Evolutionary conservation across 2,888 invertebrate species (phyloP).

Genomic region (Anthrax anthrax): DNA sequence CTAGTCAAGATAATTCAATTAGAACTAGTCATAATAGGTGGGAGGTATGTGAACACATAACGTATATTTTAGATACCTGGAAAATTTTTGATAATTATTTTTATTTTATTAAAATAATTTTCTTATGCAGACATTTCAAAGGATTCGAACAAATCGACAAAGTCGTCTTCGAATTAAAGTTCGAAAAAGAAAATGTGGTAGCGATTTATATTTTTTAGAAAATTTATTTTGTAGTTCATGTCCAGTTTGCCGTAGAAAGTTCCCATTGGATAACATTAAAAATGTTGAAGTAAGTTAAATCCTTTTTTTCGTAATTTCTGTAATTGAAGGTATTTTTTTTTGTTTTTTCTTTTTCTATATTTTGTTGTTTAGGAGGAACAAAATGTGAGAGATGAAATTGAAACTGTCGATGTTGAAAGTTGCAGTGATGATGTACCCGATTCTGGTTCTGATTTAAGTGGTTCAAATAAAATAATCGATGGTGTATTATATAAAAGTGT

Average conservation of each 20-base stretch:
- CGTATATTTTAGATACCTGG: too few species aligned
- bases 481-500: slow-evolving; percentile 31
- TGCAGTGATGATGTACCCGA: slow-evolving; percentile 34
- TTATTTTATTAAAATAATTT: too few species aligned
- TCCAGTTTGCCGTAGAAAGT: slow-evolving; percentile 44
- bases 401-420: slow-evolving; percentile 53
- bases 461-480: slow-evolving; percentile 26
- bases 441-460: slow-evolving; percentile 27
- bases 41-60: slow-evolving; percentile 38
- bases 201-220: slow-evolving; percentile 36
- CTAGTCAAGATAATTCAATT: slow-evolving; percentile 32
- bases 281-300: slow-evolving; percentile 53
- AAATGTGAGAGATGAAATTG: slow-evolving; percentile 43
- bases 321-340: neutral
- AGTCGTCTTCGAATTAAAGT: slow-evolving; percentile 50
- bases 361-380: slow-evolving; percentile 17
- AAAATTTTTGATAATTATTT: too few species aligned
- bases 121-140: slow-evolving; percentile 44
- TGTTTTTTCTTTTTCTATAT: neutral
- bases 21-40: slow-evolving; percentile 43
- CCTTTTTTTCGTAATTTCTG: too few species aligned
- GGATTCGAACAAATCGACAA: slow-evolving; percentile 55
- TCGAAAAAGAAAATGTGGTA: slow-evolving; percentile 49
- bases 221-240: slow-evolving; percentile 39
- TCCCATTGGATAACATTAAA: slow-evolving; percentile 38